These are phyloP conservation scores for Cossypha dichroa DNA, from an alignment of 2,797 vertebrate genomes.

Conservation along the genomic window DNA sequence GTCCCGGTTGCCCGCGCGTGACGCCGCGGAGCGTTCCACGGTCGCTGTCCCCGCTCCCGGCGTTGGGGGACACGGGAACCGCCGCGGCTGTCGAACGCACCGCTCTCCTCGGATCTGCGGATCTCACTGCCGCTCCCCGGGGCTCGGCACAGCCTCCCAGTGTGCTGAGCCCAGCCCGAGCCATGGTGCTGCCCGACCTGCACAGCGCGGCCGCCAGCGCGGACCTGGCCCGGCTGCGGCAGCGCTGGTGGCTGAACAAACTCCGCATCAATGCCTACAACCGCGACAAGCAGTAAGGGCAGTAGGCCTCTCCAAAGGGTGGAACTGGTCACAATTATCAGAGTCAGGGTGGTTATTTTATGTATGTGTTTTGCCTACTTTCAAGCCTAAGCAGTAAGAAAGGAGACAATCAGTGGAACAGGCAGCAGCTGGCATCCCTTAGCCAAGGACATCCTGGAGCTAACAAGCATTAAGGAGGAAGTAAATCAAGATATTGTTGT, in stretches of 20 bases:
- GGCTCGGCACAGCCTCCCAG: not conserved
- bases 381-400: not conserved
- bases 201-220: not conserved
- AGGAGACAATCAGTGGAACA: not conserved
- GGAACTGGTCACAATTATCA: not conserved
- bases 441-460: not conserved
- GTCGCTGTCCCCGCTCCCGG: too few relatives aligned
- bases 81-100: not conserved
- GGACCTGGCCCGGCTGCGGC: not conserved
- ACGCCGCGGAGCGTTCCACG: too few relatives aligned
- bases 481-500: not conserved
- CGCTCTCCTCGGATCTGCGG: fast-evolving
- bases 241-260: not conserved
- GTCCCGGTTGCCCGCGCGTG: too few relatives aligned
- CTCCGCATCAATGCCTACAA: not conserved
- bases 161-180: not conserved
- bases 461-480: not conserved
- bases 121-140: too few relatives aligned
- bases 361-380: not conserved
- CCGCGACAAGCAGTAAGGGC: not conserved
- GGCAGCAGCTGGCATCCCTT: not conserved
- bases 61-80: too few relatives aligned
- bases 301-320: not conserved
- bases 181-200: not conserved
- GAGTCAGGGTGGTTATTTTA: not conserved